A percentile compares a stretch with the other conserved stretches of the same genome.
These are phyloP conservation scores for Subanguina moxae DNA, from an alignment of 1,140 invertebrate species.

Conservation along the genomic window DNA sequence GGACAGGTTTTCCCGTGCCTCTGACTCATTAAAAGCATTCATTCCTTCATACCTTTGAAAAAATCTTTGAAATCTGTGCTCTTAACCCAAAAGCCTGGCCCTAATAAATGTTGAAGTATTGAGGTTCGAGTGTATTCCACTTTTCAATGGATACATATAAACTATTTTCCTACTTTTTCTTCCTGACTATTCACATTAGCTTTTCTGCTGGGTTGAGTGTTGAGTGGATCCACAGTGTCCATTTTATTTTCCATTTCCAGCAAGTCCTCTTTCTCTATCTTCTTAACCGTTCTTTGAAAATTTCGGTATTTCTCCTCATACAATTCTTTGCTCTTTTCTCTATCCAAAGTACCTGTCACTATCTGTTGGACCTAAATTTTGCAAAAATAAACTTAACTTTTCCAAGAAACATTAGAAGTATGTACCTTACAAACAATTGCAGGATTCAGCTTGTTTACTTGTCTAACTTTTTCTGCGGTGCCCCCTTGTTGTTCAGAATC, in stretches of 20 bases:
- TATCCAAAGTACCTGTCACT: slow-evolving; percentile 2
- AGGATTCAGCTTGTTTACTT: no score
- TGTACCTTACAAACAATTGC: no score
- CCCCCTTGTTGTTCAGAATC: no score
- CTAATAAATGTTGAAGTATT: neutral
- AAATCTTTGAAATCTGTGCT: no score
- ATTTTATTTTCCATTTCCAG: slow-evolving; percentile 8
- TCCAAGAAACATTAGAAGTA: no score
- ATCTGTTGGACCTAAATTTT: slow-evolving; percentile 8
- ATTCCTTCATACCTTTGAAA: no score
- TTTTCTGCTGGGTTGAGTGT: neutral
- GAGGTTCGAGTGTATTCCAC: no score
- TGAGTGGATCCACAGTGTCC: neutral
- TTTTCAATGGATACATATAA: no score
- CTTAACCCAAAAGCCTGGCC: no score
- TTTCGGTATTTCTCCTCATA: neutral
- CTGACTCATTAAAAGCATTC: no score
- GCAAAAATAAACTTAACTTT: neutral
- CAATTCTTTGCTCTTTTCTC: neutral
- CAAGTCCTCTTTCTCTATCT: slow-evolving; percentile 5
- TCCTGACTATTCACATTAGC: slow-evolving; percentile 3
- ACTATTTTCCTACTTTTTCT: slow-evolving; percentile 5
- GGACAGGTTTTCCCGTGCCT: no score
- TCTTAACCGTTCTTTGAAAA: neutral
- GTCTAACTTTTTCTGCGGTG: no score